These are phyloP conservation scores for Helicoverpa zea DNA, from an alignment of 1,140 invertebrate genomes.

Conservation along the genomic window DNA sequence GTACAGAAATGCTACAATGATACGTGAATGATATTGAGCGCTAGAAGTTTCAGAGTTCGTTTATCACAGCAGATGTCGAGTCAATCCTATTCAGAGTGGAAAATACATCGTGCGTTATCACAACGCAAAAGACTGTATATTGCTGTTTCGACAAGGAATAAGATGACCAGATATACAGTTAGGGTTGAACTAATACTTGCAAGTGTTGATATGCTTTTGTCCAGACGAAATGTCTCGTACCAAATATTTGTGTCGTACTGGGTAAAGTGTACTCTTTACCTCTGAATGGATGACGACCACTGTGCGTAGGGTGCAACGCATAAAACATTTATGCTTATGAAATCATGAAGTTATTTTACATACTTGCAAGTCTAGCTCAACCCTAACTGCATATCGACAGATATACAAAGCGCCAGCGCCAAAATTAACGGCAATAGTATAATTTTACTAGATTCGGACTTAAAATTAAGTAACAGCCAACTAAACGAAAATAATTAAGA, in stretches of 20 bases:
- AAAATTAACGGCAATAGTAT: constrained; percentile 11
- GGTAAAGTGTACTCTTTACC: background rate
- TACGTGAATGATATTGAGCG: constrained; percentile 26
- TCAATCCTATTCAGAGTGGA: background rate
- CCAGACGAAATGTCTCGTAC: background rate
- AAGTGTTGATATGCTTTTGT: background rate
- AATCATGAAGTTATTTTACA: background rate
- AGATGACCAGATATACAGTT: background rate
- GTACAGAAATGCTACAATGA: constrained; percentile 42
- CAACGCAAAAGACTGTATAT: background rate
- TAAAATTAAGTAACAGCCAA: constrained; percentile 50
- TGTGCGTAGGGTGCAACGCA: background rate
- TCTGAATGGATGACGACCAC: background rate
- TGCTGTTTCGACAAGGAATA: background rate
- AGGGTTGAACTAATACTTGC: constrained; percentile 14
- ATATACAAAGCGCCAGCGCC: background rate
- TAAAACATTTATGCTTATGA: background rate
- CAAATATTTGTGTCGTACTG: background rate
- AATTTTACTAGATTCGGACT: constrained; percentile 37
- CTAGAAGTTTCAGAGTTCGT: constrained; percentile 29
- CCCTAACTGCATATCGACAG: background rate
- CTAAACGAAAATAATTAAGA: constrained; percentile 10
- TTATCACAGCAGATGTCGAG: constrained; percentile 42
- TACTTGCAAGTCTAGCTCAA: constrained; percentile 7
- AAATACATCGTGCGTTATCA: background rate